Base-by-base conservation (phyloP, 2,888 invertebrate genomes). In the Acronicta leporina region DNA sequence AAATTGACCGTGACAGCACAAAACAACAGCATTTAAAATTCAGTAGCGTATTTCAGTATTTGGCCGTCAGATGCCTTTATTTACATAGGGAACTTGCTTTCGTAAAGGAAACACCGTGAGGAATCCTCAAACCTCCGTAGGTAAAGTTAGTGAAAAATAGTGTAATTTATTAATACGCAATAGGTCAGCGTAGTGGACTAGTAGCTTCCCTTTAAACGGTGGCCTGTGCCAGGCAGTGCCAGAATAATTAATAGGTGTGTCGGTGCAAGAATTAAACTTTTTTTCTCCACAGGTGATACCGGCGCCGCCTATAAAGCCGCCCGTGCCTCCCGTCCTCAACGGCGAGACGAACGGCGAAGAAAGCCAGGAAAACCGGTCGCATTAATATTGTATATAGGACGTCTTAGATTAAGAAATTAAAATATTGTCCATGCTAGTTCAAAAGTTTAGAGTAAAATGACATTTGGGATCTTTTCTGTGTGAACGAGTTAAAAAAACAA, bases 301-400 rank as follows among this genome's bases (percentile, higher is more conserved):
- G 68, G 94, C 94, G 48, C 94, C 94, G 67, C 92, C 84, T 46
- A 92, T 94, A 68, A 89, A 88, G 76, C 79, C 87, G 20, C 88
- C 86, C 2, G 77, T 77, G n/a, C 86, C 88, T 44, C 87, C 88
- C 3, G 77, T 90, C 13, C 61, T 90, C 62, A 94, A 94, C 79
- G 94, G 94, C 13, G 92, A 92, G 16, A 77, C 87, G 30, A 92
- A 92, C 72, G 89, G 91, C 8, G 88, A 91, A 38, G 76, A 86
- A 46, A 79, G 69, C 52, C 85, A 89, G 44, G 83, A 85, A 48
- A 81, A 56, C 60, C 77, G 80, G 50, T 61, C 82, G 55, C 84
- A 87, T 73, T 87, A 87, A 82, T 58, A 56, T 20, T 61, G 54
- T 70, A 62, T 71, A 75, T 55, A 68, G 54, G 60, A 68, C 65